Evolutionary conservation across 2,888 invertebrate species (phyloP).

Genomic region (Watsonalla binaria): DNA sequence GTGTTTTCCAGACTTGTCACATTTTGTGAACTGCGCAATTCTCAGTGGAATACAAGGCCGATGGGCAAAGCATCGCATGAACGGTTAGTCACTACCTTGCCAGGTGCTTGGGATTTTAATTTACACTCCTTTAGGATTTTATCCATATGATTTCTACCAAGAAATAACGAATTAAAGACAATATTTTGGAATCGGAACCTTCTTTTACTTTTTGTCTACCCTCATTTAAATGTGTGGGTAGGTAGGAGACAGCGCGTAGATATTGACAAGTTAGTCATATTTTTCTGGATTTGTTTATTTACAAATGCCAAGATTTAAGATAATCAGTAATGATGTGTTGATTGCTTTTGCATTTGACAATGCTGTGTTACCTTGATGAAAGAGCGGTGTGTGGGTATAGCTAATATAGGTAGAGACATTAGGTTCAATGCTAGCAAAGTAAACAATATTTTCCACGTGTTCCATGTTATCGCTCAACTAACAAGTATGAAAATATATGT

Average conservation of each 20-base stretch:
- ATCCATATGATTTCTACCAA: too few relatives aligned
- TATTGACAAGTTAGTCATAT: too few relatives aligned
- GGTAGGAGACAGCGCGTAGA: too few relatives aligned
- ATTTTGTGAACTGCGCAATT: slow-evolving; percentile 9
- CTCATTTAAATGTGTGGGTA: too few relatives aligned
- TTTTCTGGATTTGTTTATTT: background rate
- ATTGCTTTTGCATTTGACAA: background rate
- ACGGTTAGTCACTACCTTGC: background rate
- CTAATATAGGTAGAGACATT: background rate
- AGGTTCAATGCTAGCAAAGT: background rate
- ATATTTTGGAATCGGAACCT: too few relatives aligned
- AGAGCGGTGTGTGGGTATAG: background rate
- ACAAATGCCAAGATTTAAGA: background rate
- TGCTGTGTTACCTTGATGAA: background rate
- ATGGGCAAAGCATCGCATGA: slow-evolving; percentile 4
- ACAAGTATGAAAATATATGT: background rate
- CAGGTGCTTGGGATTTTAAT: too few relatives aligned
- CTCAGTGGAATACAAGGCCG: slow-evolving; percentile 10
- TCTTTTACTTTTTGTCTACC: too few relatives aligned
- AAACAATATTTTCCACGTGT: background rate
- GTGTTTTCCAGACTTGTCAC: background rate
- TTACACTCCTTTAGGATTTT: too few relatives aligned
- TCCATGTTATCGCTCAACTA: background rate
- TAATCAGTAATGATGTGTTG: background rate
- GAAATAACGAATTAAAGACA: too few relatives aligned